A percentile compares a stretch with the other conserved stretches of the same genome.
These are phyloP conservation scores for Phoenoteleia sp. DNA, from an alignment of 2,888 invertebrate genomes.

Conservation along the genomic window DNA sequence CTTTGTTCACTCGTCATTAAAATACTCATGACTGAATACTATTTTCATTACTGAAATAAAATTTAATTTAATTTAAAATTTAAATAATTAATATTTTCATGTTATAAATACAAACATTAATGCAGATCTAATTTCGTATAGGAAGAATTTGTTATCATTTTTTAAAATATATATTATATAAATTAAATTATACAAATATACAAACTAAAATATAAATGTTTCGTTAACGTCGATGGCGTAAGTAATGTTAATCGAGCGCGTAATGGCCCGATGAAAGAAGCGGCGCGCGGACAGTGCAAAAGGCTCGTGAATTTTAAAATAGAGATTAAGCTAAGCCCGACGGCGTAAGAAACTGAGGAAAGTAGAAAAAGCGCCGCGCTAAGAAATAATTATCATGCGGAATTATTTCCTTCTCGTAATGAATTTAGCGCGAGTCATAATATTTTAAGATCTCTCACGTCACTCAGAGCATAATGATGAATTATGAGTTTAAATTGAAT, in stretches of 20 bases:
- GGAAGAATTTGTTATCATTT: too few relatives aligned
- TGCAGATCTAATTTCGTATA: too few relatives aligned
- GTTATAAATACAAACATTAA: too few relatives aligned
- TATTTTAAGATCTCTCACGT: constrained; percentile 51
- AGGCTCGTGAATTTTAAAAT: constrained; percentile 64
- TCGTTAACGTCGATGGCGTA: constrained; percentile 34
- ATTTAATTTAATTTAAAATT: too few relatives aligned
- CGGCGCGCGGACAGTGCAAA: constrained; percentile 35
- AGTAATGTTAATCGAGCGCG: constrained; percentile 57
- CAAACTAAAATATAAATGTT: constrained; percentile 50
- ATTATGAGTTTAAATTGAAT: constrained; percentile 48
- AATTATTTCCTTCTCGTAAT: constrained; percentile 44
- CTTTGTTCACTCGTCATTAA: too few relatives aligned
- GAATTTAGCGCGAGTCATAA: constrained; percentile 54
- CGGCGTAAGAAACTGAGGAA: constrained; percentile 42
- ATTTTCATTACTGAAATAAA: too few relatives aligned
- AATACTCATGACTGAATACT: too few relatives aligned
- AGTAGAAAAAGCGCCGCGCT: constrained; percentile 24
- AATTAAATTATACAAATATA: too few relatives aligned
- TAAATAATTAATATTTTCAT: too few relatives aligned
- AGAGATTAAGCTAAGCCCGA: constrained; percentile 60
- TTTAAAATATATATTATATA: too few relatives aligned
- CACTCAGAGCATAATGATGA: constrained; percentile 37
- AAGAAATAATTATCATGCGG: constrained; percentile 57
- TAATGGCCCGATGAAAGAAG: constrained; percentile 39